Evolutionary conservation across 1,140 invertebrate genomes (phyloP).

Genomic region (Penaeus japonicus): DNA sequence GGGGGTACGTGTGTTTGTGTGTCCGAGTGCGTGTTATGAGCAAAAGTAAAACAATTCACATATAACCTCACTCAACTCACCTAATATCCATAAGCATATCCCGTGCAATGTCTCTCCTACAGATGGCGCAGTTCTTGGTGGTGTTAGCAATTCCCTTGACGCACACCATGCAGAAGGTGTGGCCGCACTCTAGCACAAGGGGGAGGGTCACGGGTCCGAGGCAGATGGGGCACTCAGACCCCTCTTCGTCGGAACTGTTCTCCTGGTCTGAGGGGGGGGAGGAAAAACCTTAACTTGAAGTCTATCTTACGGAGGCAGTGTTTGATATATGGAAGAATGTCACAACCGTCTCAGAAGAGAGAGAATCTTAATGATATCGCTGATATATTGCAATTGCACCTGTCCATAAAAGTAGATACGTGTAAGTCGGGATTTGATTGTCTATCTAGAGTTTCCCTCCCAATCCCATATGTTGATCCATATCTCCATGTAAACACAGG

Average conservation of each 20-base stretch:
- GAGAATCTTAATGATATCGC: too few species aligned
- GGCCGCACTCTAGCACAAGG: constrained; percentile 56
- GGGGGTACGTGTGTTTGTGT: not conserved
- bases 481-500: not conserved
- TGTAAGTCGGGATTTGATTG: not conserved
- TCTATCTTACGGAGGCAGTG: too few species aligned
- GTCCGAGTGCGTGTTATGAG: not conserved
- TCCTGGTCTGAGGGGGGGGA: constrained; percentile 3
- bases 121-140: constrained; percentile 60
- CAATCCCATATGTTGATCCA: not conserved
- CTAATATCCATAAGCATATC: constrained; percentile 58
- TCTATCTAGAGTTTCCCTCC: not conserved
- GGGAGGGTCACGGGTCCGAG: constrained; percentile 57
- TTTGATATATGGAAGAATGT: too few species aligned
- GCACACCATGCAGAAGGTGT: constrained; percentile 59
- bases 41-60: too few species aligned
- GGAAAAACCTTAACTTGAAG: not conserved
- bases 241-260: constrained; percentile 52
- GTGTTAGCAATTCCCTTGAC: constrained; percentile 59
- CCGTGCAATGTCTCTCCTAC: constrained; percentile 54
- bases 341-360: too few species aligned
- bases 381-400: too few species aligned
- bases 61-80: not conserved
- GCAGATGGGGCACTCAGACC: constrained; percentile 55
- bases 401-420: too few species aligned